These are phyloP conservation scores for Arctia plantaginis DNA, from an alignment of 2,888 invertebrate genomes.

Conservation along the genomic window DNA sequence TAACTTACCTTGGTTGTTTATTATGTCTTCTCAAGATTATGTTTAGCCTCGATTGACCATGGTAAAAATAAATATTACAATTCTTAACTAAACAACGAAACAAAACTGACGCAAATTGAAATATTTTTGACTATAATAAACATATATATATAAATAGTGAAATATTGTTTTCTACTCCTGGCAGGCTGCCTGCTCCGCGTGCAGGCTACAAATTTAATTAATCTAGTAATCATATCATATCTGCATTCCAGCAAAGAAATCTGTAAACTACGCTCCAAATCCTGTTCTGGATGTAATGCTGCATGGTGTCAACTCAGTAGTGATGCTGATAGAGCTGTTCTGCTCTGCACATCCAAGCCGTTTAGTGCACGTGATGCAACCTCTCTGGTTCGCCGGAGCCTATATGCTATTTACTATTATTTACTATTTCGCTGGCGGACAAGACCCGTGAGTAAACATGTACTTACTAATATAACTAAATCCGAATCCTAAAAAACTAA, in stretches of 20 bases:
- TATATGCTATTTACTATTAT: conserved; percentile 91
- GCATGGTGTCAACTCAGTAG: conserved; percentile 89
- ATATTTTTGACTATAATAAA: not conserved
- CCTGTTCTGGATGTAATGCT: conserved; percentile 79
- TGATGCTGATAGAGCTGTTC: conserved; percentile 91
- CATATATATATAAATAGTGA: not conserved
- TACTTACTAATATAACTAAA: too few species aligned
- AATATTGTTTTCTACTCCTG: not conserved
- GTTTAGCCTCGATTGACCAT: not conserved
- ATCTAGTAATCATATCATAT: not conserved
- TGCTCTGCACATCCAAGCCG: conserved; percentile 91
- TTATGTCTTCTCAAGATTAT: not conserved
- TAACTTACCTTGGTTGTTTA: not conserved
- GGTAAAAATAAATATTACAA: not conserved
- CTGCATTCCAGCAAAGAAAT: conserved; percentile 61
- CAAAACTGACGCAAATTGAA: not conserved
- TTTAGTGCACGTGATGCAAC: conserved; percentile 87
- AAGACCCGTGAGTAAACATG: conserved; percentile 86
- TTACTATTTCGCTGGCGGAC: conserved; percentile 91
- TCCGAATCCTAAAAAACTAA: too few species aligned
- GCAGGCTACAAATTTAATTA: not conserved
- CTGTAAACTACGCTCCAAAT: conserved; percentile 74
- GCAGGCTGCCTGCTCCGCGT: not conserved
- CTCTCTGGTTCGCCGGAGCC: conserved; percentile 88
- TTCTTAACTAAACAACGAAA: not conserved